These are phyloP conservation scores for Paraplagusia blochii DNA, from an alignment of 2,113 vertebrate species.

Conservation along the genomic window DNA sequence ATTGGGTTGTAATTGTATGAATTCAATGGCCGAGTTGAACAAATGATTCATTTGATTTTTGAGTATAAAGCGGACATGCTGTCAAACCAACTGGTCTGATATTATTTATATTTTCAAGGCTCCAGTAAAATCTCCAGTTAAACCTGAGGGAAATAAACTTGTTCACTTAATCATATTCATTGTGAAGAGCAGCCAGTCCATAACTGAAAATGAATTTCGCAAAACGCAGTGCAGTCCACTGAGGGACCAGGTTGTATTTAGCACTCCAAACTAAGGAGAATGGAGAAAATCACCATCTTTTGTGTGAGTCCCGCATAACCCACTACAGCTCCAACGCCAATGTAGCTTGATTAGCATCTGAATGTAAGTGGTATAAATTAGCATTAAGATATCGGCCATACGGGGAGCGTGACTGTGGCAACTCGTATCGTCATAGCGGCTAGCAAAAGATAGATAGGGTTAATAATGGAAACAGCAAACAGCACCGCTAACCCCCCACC, in stretches of 20 bases:
- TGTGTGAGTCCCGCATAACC: constrained; percentile 41
- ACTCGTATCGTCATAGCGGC: constrained; percentile 32
- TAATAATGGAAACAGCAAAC: constrained; percentile 18
- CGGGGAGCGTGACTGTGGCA: constrained; percentile 51
- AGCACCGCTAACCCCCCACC: not conserved
- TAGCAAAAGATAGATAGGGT: constrained; percentile 34
- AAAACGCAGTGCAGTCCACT: constrained; percentile 35
- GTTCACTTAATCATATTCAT: too few relatives aligned
- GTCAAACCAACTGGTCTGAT: too few relatives aligned
- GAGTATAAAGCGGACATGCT: too few relatives aligned
- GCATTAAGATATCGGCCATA: constrained; percentile 57
- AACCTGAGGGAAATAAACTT: too few relatives aligned
- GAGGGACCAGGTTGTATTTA: constrained; percentile 40
- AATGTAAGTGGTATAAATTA: constrained; percentile 70
- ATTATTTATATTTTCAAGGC: too few relatives aligned
- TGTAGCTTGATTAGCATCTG: constrained; percentile 65
- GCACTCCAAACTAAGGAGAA: constrained; percentile 37
- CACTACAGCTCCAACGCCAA: constrained; percentile 38
- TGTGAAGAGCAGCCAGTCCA: not conserved
- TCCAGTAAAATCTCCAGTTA: too few relatives aligned
- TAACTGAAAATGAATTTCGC: constrained; percentile 27
- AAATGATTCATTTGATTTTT: too few relatives aligned
- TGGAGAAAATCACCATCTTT: constrained; percentile 44
- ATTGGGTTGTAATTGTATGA: constrained; percentile 37
- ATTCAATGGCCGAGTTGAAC: too few relatives aligned